Evolutionary conservation across 2,113 vertebrate species (phyloP).

Genomic region (Nesoenas mayeri): DNA sequence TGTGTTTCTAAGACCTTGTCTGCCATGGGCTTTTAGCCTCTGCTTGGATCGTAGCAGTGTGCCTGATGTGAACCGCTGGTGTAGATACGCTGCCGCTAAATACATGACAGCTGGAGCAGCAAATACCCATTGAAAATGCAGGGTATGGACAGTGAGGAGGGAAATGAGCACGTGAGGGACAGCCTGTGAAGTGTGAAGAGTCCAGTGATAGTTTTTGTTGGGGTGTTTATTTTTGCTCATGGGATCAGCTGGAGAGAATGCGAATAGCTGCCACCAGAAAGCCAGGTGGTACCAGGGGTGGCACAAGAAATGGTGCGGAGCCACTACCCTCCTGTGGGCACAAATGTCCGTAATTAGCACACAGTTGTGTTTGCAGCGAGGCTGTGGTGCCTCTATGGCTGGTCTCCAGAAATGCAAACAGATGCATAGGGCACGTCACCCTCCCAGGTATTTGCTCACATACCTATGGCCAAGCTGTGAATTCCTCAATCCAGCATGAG

Average conservation of each 20-base stretch:
- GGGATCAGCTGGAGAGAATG: background rate
- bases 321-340: background rate
- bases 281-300: background rate
- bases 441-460: background rate
- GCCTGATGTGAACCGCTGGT: background rate
- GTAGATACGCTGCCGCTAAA: background rate
- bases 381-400: background rate
- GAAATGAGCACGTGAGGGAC: fast-evolving
- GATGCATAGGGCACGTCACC: background rate
- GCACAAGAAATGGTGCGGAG: background rate
- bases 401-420: background rate
- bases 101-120: background rate
- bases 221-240: background rate
- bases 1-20: background rate
- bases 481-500: background rate
- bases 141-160: background rate
- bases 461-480: background rate
- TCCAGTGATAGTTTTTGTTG: background rate
- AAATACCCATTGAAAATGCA: background rate
- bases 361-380: background rate
- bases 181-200: background rate
- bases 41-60: background rate
- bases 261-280: background rate
- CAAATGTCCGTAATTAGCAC: background rate
- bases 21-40: background rate